Evolutionary conservation across 2,888 invertebrate genomes (phyloP).

Genomic region (Melieria picta): DNA sequence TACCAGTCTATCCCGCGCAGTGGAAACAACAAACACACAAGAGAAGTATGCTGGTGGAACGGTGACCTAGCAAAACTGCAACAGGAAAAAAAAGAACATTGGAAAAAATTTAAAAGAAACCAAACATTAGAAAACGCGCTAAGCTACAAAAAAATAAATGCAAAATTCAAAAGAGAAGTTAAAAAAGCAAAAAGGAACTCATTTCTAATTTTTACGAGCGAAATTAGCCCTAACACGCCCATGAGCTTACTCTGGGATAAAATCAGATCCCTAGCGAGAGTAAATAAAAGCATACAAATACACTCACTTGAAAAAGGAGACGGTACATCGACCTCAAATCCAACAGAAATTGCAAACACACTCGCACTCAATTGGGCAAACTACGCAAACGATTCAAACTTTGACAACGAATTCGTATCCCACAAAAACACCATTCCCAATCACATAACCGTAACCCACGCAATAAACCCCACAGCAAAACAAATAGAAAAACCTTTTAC

Average conservation of each 20-base stretch:
- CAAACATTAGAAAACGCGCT: slow-evolving; percentile 3
- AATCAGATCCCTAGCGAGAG: not conserved
- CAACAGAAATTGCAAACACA: not conserved
- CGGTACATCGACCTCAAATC: not conserved
- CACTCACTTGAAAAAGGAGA: not conserved
- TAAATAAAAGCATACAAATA: not conserved
- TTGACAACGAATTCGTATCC: not conserved
- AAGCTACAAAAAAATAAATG: slow-evolving; percentile 14
- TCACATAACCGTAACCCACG: too few relatives aligned
- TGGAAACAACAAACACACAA: too few relatives aligned
- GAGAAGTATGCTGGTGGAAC: slow-evolving; percentile 15
- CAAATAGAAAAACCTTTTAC: too few relatives aligned
- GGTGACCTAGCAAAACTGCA: not conserved
- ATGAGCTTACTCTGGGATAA: slow-evolving; percentile 9
- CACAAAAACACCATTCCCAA: too few relatives aligned
- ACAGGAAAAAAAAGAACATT: not conserved
- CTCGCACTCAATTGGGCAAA: not conserved
- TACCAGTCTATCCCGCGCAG: not conserved
- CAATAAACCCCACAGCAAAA: too few relatives aligned
- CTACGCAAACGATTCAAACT: not conserved
- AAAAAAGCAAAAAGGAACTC: slow-evolving; percentile 9
- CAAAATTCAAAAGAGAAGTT: slow-evolving; percentile 23
- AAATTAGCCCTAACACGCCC: not conserved
- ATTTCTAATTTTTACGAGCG: not conserved
- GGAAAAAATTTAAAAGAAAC: not conserved